These are phyloP conservation scores for Clusia tigrina DNA, from an alignment of 2,888 invertebrate species.

Conservation along the genomic window DNA sequence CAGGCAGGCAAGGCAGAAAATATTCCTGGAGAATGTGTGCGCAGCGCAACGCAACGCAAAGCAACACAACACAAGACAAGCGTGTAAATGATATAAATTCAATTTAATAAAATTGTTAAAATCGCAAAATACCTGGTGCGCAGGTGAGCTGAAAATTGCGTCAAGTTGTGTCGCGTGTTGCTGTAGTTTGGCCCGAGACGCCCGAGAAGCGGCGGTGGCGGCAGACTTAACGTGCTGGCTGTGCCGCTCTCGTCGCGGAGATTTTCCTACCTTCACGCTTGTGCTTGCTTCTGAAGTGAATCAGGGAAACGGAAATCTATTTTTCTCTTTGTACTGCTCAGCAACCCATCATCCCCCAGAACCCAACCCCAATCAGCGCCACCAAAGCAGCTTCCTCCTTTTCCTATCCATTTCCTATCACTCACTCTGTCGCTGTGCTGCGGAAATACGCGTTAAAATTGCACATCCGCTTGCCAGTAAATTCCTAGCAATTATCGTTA, in stretches of 20 bases:
- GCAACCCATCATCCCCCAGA: not conserved
- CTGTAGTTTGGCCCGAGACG: not conserved
- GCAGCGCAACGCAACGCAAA: no score
- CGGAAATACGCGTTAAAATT: constrained; percentile 54
- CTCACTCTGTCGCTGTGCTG: no score
- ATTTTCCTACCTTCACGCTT: not conserved
- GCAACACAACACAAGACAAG: constrained; percentile 42
- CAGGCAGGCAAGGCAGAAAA: not conserved
- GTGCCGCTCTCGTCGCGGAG: not conserved
- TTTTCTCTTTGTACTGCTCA: constrained; percentile 15
- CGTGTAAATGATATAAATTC: constrained; percentile 63
- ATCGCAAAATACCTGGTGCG: constrained; percentile 48
- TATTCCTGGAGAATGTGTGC: not conserved
- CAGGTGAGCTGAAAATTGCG: constrained; percentile 56
- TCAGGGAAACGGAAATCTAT: constrained; percentile 28
- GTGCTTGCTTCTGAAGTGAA: not conserved
- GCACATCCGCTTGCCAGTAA: constrained; percentile 24
- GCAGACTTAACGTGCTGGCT: not conserved
- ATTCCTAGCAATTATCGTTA: constrained; percentile 52
- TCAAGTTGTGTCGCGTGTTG: not conserved
- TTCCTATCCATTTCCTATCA: no score
- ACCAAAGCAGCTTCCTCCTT: not conserved
- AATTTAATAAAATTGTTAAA: constrained; percentile 63
- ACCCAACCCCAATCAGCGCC: no score
- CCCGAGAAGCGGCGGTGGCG: not conserved